Conservation (phyloP, 1,140 invertebrate genomes). For the Berghia stephanieae region DNA sequence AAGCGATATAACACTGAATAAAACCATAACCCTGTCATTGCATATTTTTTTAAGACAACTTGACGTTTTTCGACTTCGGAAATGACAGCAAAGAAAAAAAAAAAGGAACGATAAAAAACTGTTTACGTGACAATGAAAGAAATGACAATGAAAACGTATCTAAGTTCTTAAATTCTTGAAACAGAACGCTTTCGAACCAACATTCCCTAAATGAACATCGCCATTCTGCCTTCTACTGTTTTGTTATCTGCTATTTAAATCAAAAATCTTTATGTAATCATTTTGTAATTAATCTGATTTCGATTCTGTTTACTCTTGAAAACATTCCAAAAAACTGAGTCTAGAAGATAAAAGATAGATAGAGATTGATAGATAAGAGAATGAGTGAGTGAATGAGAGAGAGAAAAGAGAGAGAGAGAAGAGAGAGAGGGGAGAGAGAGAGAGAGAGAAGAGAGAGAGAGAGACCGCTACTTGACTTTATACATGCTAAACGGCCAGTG, state of each 20-base stretch:
- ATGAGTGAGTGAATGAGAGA: not conserved
- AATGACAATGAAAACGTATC: too few relatives aligned
- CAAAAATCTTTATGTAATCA: not conserved
- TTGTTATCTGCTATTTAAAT: not conserved
- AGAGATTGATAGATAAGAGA: not conserved
- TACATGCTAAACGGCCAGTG: not conserved
- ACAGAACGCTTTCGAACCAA: too few relatives aligned
- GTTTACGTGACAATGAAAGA: too few relatives aligned
- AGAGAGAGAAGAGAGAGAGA: not conserved
- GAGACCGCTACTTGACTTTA: not conserved
- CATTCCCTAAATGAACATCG: not conserved
- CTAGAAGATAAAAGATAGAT: not conserved
- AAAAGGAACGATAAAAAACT: too few relatives aligned
- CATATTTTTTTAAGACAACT: too few relatives aligned
- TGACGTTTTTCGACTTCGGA: too few relatives aligned
- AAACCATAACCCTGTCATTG: too few relatives aligned
- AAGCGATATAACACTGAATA: too few relatives aligned
- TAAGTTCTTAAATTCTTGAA: too few relatives aligned
- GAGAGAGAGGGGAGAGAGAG: slow-evolving; percentile 11
- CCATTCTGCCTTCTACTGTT: not conserved
- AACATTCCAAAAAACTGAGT: not conserved
- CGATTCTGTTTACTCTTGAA: not conserved
- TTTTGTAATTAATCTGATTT: not conserved
- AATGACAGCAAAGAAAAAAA: too few relatives aligned
- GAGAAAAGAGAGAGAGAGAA: slow-evolving; percentile 12